Evolutionary conservation across 2,797 vertebrate species (phyloP), one percentile per base, ranked within the genome.

Genomic region (Leuciscus waleckii): DNA sequence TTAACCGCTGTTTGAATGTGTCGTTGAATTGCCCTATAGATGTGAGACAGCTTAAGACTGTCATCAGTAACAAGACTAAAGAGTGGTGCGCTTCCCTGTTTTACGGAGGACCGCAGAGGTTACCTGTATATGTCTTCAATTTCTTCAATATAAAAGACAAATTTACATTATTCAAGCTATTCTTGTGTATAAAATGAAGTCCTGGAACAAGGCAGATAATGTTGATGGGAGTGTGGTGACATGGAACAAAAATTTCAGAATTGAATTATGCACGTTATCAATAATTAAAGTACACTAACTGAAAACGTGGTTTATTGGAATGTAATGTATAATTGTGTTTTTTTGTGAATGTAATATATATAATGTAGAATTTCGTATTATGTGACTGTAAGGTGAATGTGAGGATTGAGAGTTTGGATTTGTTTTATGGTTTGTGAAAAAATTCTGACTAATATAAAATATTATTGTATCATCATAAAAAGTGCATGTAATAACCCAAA

Each of bases 1-100:
- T 87, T 87, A 87, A 73, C 86, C 32, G 68, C 86, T 87, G 67
- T 80, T 85, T 85, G 56, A 85, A 85, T 74, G 83, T 87, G 61
- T 76, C 37, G 35, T 74, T 82, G 61, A 82, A 46, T 74, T 71
- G 67, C 37, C 71, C 68, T 51, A 19, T 71, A 65, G 76, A 63
- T 1, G 29, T 23, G 29, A 80, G 39, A 74, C 83, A 29, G 77
- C 68, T 85, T 73, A 79, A 26, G 51, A 80, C 68, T 35, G 26
- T 85, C 41, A 73, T 80, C 68, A 65, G 67, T 46, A 73, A 49
- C 76, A 73, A 71, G 21, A 58, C 68, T 49, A 21, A 79, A 83
- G 65, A 46, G 13, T 37, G n/a, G 51, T 46, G 54, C 21, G 2
- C 26, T 79, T 35, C 58, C 23, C 21, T 83, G 43, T 69, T 78